Evolutionary conservation across 2,888 invertebrate species (phyloP).

Genomic region (Drosophila mimetica): DNA sequence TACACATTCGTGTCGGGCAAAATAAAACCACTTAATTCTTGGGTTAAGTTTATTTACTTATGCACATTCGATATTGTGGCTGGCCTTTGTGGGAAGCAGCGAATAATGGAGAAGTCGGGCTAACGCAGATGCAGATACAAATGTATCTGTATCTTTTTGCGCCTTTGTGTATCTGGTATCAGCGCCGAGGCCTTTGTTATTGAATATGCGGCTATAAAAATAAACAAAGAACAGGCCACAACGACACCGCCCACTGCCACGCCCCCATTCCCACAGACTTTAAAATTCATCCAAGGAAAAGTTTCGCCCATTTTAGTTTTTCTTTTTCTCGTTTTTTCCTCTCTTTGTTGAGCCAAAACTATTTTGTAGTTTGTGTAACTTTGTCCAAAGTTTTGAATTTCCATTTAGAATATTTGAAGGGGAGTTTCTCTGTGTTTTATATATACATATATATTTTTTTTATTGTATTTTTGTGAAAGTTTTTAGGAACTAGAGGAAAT

Average conservation of each 20-base stretch:
- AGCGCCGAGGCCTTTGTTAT: conserved; percentile 19
- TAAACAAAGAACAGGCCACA: conserved; percentile 27
- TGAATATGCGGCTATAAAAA: conserved; percentile 32
- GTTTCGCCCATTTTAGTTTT: conserved; percentile 27
- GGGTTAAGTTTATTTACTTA: conserved; percentile 24
- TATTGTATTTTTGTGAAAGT: neutral
- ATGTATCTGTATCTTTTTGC: conserved; percentile 31
- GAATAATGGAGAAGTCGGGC: conserved; percentile 25
- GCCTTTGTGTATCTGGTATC: conserved; percentile 21
- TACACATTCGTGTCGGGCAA: neutral
- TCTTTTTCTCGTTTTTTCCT: neutral
- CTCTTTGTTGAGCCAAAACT: conserved; percentile 19
- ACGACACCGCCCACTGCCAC: neutral
- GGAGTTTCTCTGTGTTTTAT: conserved; percentile 2
- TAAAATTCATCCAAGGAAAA: conserved; percentile 17
- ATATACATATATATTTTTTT: too few relatives aligned
- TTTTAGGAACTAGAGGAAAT: conserved; percentile 14
- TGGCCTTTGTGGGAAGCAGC: conserved; percentile 20
- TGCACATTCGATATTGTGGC: conserved; percentile 27
- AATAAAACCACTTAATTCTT: neutral
- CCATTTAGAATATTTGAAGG: conserved; percentile 40
- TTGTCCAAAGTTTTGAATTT: conserved; percentile 34
- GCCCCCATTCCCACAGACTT: conserved; percentile 1
- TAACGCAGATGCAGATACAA: conserved; percentile 14
- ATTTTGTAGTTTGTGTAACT: conserved; percentile 34